phyloP scores from a whole-genome alignment of 2,797 vertebrate species.

The Macrochelys suwanniensis region DNA sequence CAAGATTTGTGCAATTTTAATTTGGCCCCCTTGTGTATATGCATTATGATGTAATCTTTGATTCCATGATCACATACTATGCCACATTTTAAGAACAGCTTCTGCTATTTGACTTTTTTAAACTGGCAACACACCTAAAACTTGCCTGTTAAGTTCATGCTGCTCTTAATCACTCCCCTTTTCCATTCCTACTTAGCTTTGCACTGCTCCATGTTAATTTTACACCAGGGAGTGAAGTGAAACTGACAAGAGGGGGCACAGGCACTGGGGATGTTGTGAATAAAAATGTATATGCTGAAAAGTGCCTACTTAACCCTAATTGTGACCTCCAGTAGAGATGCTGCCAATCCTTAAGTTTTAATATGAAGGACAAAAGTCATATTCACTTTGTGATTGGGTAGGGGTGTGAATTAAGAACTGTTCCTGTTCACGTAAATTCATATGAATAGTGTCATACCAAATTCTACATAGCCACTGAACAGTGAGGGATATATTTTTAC shows the following conservation, averaged over 20 bases:
- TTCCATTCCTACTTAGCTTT: not conserved
- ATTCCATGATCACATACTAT: rapidly evolving
- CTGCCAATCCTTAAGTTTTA: not conserved
- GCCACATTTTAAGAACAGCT: not conserved
- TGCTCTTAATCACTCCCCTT: not conserved
- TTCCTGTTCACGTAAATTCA: not conserved
- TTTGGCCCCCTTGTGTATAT: not conserved
- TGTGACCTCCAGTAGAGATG: not conserved
- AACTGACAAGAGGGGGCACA: not conserved
- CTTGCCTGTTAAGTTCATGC: not conserved
- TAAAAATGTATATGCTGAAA: not conserved
- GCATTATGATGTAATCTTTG: not conserved
- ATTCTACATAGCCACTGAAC: too few relatives aligned
- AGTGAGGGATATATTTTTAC: not conserved
- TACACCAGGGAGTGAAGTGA: not conserved
- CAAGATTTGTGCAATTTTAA: not conserved
- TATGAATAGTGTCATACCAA: not conserved
- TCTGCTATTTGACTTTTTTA: not conserved
- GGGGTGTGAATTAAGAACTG: not conserved
- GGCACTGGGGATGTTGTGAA: not conserved
- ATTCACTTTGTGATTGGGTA: not conserved
- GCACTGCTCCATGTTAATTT: not conserved
- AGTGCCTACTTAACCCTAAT: not conserved
- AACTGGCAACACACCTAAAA: not conserved
- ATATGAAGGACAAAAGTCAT: too few relatives aligned